These are phyloP conservation scores for Cynopterus brachyotis DNA, from an alignment of 2,113 vertebrate species.

Conservation along the genomic window DNA sequence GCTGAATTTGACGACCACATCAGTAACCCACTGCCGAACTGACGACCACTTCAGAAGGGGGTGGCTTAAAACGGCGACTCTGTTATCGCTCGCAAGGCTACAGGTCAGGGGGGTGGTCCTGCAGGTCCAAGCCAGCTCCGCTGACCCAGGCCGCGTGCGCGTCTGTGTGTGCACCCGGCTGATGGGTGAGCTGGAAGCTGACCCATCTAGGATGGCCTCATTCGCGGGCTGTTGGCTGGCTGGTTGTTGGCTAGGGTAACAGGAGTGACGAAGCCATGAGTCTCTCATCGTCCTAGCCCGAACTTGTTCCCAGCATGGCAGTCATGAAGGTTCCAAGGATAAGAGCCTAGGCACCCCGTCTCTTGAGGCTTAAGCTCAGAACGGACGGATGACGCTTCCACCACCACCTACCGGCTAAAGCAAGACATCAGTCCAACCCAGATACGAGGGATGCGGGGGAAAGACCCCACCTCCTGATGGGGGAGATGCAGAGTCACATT, in stretches of 20 bases:
- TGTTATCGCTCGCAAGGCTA: not conserved
- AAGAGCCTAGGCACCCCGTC: not conserved
- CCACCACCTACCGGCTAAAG: not conserved
- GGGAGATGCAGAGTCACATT: not conserved
- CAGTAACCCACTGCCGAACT: not conserved
- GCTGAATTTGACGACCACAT: not conserved
- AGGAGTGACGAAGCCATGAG: not conserved
- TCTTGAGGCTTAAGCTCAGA: not conserved
- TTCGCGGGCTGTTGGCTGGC: not conserved
- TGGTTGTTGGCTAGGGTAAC: not conserved
- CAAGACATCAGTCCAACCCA: not conserved
- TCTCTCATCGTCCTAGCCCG: not conserved
- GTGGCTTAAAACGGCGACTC: not conserved
- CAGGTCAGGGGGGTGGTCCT: not conserved
- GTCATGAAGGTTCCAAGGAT: not conserved
- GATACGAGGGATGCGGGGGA: not conserved
- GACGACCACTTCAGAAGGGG: not conserved
- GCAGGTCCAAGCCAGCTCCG: rapidly evolving
- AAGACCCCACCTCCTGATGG: not conserved
- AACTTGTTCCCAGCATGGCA: not conserved
- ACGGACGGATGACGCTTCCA: not conserved
- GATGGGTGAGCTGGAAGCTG: not conserved
- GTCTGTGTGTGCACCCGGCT: not conserved
- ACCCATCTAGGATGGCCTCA: not conserved
- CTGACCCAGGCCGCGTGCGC: not conserved